Conservation (phyloP, 1,140 invertebrate genomes). For the Hycleus cichorii region DNA sequence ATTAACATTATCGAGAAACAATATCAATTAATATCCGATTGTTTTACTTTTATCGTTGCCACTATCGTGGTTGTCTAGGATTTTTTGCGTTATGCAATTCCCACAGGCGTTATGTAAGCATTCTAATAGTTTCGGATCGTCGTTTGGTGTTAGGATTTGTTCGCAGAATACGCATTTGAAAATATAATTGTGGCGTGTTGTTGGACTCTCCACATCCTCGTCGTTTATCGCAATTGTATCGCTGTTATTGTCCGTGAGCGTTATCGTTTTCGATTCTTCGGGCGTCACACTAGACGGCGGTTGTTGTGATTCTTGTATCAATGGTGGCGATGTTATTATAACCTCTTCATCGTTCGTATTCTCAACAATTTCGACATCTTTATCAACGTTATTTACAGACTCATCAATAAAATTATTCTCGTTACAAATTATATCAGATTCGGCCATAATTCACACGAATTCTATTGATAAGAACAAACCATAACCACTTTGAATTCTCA, state of each 20-base stretch:
- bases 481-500: no score
- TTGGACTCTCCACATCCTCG: slow-evolving; percentile 46
- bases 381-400: no score
- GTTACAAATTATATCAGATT: slow-evolving; percentile 9
- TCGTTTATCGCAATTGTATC: slow-evolving; percentile 19
- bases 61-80: slow-evolving; percentile 51
- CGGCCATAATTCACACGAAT: background rate
- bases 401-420: background rate
- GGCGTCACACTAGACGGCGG: background rate
- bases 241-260: slow-evolving; percentile 1
- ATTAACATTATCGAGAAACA: background rate
- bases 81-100: slow-evolving; percentile 63
- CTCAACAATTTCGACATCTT: no score
- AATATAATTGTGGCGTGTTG: slow-evolving; percentile 43
- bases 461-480: no score
- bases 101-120: slow-evolving; percentile 80
- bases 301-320: no score
- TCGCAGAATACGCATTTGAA: slow-evolving; percentile 63
- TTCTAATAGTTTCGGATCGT: slow-evolving; percentile 71
- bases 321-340: no score
- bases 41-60: slow-evolving; percentile 26
- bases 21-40: background rate
- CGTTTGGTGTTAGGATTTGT: slow-evolving; percentile 50
- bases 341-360: no score
- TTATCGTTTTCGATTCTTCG: slow-evolving; percentile 3